Evolutionary conservation across 2,797 vertebrate species (phyloP), one percentile per base, ranked within the genome.

Genomic region (Oreochromis mossambicus): DNA sequence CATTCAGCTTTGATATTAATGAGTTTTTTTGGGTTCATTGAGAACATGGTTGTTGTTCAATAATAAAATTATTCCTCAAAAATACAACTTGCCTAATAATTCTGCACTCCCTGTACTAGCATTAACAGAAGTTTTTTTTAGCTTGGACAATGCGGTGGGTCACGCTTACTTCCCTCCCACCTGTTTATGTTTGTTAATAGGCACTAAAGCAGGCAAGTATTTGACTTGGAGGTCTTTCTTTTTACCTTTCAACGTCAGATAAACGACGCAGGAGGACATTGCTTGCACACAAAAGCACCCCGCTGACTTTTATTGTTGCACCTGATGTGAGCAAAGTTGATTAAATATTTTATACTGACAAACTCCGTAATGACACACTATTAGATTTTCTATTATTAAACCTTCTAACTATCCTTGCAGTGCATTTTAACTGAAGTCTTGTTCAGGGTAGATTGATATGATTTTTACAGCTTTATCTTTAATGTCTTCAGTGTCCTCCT

Each of bases 381-480:
- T 66, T 66, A 38, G 7, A 38, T 38, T 66, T 66, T 38, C 61
- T 21, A 36, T 38, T 38, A 66, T 66, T 38, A 38, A 66, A 38
- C 19, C 61, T 66, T 14, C 34, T 21, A 38, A 66, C 58, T 66
- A 38, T 21, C 34, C 34, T 66, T 8, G 34, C 11, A 66, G 61
- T 38, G 11, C 61, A 38, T 66, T 21, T 38, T 21, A 66, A 38
- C 19, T 66, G 11, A 66, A 66, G 61, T 21, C 34, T 38, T 38
- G 11, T n/a, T 66, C 34, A 66, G 61, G 61, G 34, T 66, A 66
- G 19, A 38, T 38, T 75, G 80, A 79, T 77, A 73, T 70, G 52
- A 78, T 48, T 66, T 50, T 52, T 7, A 6, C 7, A 66, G 19
- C 34, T 21, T 66, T 66, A 12, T 38, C 34, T 66, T 38, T 66